Conservation (phyloP, 1,140 invertebrate species). For the Bradysia coprophila region DNA sequence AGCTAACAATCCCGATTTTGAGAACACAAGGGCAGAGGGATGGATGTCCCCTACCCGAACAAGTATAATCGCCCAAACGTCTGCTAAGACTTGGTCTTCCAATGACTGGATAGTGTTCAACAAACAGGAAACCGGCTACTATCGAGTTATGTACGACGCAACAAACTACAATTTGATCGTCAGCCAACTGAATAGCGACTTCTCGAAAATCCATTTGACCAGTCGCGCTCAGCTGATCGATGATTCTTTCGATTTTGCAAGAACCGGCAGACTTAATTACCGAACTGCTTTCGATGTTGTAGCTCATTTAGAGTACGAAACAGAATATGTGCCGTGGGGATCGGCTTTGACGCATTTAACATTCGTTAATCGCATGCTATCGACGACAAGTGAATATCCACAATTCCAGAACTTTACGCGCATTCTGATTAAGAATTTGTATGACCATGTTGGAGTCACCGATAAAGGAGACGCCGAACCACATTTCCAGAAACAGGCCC, state of each 20-base stretch:
- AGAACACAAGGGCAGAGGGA: constrained; percentile 24
- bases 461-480: constrained; percentile 19
- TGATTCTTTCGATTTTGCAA: constrained; percentile 48
- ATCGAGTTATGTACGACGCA: constrained; percentile 29
- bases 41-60: constrained; percentile 6
- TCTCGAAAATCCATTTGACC: constrained; percentile 35
- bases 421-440: too few species aligned
- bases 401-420: too few species aligned
- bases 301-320: constrained; percentile 32
- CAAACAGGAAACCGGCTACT: constrained; percentile 17
- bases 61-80: background rate
- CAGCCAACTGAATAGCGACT: constrained; percentile 22
- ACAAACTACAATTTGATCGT: constrained; percentile 27
- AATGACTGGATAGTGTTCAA: constrained; percentile 8
- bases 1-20: constrained; percentile 23
- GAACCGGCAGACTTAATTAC: constrained; percentile 29
- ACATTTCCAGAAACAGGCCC: constrained; percentile 18
- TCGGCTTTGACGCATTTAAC: constrained; percentile 13
- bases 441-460: too few species aligned
- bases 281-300: constrained; percentile 25
- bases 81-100: constrained; percentile 4
- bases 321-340: constrained; percentile 38
- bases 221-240: constrained; percentile 64
- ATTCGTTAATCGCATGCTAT: background rate
- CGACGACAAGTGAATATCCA: too few species aligned